Percentiles rank a stretch among this genome's conserved stretches.
Evolutionary conservation across 2,888 invertebrate species (phyloP).

Genomic region (Trissolcus japonicus): DNA sequence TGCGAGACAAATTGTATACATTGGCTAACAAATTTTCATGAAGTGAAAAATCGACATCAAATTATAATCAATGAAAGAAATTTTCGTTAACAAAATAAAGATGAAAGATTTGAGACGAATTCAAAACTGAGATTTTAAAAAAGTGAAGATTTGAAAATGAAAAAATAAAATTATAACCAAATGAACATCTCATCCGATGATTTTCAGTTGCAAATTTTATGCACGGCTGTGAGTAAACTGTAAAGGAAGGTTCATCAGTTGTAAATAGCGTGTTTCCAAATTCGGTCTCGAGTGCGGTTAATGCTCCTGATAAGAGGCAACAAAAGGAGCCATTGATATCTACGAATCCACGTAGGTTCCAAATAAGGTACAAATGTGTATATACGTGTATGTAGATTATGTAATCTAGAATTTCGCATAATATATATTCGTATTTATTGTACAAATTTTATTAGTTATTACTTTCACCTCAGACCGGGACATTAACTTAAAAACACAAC

Average conservation of each 20-base stretch:
- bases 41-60: not conserved
- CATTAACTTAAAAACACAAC: not conserved
- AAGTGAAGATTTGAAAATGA: not conserved
- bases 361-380: conserved; percentile 27
- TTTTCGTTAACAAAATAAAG: no score
- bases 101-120: no score
- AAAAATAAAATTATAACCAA: not conserved
- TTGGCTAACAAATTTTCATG: no score
- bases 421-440: conserved; percentile 49
- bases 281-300: conserved; percentile 30
- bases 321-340: conserved; percentile 18
- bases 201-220: not conserved
- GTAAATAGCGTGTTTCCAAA: conserved; percentile 47
- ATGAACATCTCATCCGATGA: not conserved
- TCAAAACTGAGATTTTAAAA: no score
- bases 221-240: conserved; percentile 9
- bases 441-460: conserved; percentile 21
- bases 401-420: conserved; percentile 28
- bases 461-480: not conserved
- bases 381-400: conserved; percentile 35
- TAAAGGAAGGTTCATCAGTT: conserved; percentile 31
- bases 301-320: conserved; percentile 29
- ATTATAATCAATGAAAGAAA: no score
- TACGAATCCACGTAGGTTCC: conserved; percentile 10
- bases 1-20: no score